Evolutionary conservation across 2,797 vertebrate genomes (phyloP), one percentile per base, ranked within the genome.

Genomic region (Rachycentron canadum): DNA sequence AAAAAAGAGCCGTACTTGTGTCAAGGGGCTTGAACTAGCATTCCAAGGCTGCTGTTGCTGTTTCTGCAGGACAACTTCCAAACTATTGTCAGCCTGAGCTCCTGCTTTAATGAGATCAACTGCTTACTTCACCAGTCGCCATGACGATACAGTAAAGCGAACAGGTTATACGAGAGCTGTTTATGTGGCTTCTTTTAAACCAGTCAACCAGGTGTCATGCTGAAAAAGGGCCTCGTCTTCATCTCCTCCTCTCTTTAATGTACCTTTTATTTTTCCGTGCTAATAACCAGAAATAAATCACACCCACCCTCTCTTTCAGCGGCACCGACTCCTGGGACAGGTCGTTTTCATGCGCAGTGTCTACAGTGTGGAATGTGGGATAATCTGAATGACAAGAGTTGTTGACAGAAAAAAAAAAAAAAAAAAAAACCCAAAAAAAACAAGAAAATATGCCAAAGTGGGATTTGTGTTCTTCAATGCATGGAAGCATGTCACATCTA

Each of bases 61-160:
- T 83, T 87, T 75, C 74, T 82, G 83, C 88, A 93, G 86, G 88
- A 82, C 76, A 79, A 83, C 62, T 83, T 78, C 49, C 73, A 67
- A 84, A 82, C 60, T 85, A 73, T 74, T 85, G 64, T 76, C 71
- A 30, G 66, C 50, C 52, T 2, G 45, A 76, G 73, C 69, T 63
- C 55, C 72, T 36, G 49, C 79, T 90, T 85, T 85, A 89, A 90
- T 88, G 83, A 90, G 75, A 90, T 77, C 67, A 86, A 78, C 78
- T 87, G 87, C 88, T 86, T 90, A 89, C 87, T 75, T 89, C 85
- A 89, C 86, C 89, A 85, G 86, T 84, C 67, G 5, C 86, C 76
- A 87, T 86, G 79, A 82, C 16, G 45, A 89, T 86, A 78, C 78
- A 87, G 43, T 85, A 81, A 82, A 85, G 85, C n/a, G 61, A 81